These are phyloP conservation scores for Grallaria varia DNA, from an alignment of 2,113 vertebrate genomes.

Conservation along the genomic window DNA sequence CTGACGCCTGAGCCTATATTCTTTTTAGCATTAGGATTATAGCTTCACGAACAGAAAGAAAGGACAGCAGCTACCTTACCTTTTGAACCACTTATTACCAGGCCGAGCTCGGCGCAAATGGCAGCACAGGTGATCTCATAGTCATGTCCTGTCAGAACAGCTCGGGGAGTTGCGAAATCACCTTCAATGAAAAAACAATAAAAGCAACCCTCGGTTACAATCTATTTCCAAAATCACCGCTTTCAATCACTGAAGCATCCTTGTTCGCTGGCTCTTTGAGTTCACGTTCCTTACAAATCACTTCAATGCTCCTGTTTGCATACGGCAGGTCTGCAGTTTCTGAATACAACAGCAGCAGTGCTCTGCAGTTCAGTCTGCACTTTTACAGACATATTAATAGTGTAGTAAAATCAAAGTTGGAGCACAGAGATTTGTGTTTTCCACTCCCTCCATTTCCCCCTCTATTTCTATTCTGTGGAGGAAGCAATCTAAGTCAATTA, in stretches of 20 bases:
- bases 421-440: neutral
- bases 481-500: neutral
- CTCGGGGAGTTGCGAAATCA: slow-evolving; percentile 88
- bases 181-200: slow-evolving; percentile 69
- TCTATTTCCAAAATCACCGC: neutral
- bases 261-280: neutral
- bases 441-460: neutral
- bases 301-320: neutral
- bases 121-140: slow-evolving; percentile 91
- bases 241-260: neutral
- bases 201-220: neutral
- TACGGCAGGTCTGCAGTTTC: neutral
- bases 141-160: slow-evolving; percentile 93
- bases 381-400: neutral
- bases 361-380: neutral
- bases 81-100: slow-evolving; percentile 95
- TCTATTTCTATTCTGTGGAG: neutral
- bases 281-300: neutral
- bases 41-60: neutral
- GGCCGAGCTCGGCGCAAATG: slow-evolving; percentile 92
- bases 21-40: neutral
- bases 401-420: neutral
- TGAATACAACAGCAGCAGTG: neutral
- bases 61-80: slow-evolving; percentile 71
- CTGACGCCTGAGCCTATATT: neutral